Percentiles rank a stretch among this genome's conserved stretches.
These are phyloP conservation scores for Leuciscus idus DNA, from an alignment of 2,113 vertebrate genomes.

Conservation along the genomic window DNA sequence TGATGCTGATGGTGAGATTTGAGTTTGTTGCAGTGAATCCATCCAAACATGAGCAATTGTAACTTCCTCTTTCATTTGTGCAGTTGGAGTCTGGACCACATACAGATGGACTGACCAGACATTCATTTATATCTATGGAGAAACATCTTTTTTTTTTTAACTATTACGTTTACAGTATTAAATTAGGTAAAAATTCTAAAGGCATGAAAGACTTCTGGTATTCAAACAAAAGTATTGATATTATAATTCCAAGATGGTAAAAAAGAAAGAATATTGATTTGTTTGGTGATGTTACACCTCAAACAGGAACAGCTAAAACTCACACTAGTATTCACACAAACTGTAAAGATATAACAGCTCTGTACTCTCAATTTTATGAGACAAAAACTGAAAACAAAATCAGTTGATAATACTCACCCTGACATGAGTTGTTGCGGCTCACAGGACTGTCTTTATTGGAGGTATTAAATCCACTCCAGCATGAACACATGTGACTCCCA, in stretches of 20 bases:
- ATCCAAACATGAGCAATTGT: conserved; percentile 21
- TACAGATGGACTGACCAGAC: not conserved
- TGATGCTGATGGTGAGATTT: not conserved
- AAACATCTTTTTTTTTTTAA: too few relatives aligned
- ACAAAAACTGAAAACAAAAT: too few relatives aligned
- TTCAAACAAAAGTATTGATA: not conserved
- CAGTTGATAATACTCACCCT: too few relatives aligned
- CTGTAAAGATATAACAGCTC: not conserved
- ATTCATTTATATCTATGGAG: conserved; percentile 27
- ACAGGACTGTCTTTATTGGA: too few relatives aligned
- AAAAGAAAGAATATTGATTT: not conserved
- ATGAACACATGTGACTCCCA: too few relatives aligned
- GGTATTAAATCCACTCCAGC: too few relatives aligned
- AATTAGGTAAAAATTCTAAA: not conserved
- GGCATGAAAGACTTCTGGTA: not conserved
- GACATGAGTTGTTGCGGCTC: too few relatives aligned
- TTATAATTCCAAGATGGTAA: not conserved
- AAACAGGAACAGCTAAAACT: not conserved
- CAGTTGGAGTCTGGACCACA: conserved; percentile 2
- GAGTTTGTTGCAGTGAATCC: not conserved
- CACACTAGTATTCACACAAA: not conserved
- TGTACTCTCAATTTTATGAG: not conserved
- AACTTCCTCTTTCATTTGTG: not conserved
- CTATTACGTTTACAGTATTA: not conserved
- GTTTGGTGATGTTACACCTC: not conserved